Evolutionary conservation across 2,888 invertebrate genomes (phyloP), one percentile per base, ranked within the genome.

Genomic region (Cataglyphis rosenhaueri): DNA sequence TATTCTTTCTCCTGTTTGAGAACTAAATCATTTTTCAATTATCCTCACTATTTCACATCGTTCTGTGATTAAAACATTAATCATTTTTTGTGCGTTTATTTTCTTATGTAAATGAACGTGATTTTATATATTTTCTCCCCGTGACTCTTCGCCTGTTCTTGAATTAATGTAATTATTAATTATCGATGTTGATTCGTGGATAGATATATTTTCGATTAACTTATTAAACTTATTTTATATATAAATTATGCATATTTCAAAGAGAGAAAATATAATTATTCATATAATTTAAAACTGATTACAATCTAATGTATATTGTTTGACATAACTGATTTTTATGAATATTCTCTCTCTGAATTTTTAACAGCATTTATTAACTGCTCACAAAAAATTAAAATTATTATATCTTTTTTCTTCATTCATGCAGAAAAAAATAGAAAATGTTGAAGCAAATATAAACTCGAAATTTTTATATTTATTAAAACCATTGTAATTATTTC

Each of bases 101-200:
- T 25, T 65, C 12, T 35, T 48, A 21, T 8, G 38, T 65, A 52
- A 78, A 66, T 82, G 59, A 79, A 29, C 48, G 41, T 29, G 41
- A 62, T 66, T 55, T 21, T 38, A 41, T 38, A 44, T 21, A 35
- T 66, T 76, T 38, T 73, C 70, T 78, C 82, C 75, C 78, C 81
- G 87, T 86, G 89, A 90, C 89, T n/a, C 0, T 52, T 52, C 89
- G 87, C 87, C 87, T 89, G 88, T 91, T 92, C 92, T 86, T 85
- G 90, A 90, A 92, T 92, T 91, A 92, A 93, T 92, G 91, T 91
- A 90, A 90, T 92, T 92, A 92, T 92, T 93, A 91, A 92, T 93
- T 92, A 92, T 91, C 92, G 90, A 90, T 88, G 86, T 91, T 90
- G 90, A 91, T 89, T 92, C 89, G 89, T 74, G 87, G 84, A 87